Conservation (phyloP, 2,797 vertebrate genomes). For the Adrianichthys oophorus region DNA sequence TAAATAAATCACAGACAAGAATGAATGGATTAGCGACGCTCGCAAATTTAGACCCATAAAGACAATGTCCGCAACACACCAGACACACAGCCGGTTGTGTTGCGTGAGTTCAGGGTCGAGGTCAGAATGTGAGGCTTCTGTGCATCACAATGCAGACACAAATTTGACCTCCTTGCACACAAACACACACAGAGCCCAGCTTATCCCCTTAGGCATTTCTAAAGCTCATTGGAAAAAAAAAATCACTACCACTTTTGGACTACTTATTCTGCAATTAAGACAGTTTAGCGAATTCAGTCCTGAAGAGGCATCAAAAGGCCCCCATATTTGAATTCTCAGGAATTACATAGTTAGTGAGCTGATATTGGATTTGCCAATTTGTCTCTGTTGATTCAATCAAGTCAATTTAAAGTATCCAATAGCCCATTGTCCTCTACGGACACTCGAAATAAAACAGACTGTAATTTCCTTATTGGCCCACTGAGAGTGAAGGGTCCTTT, state of each 20-base stretch:
- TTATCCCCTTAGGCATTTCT: constrained; percentile 52
- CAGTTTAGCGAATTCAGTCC: constrained; percentile 59
- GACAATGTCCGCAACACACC: constrained; percentile 33
- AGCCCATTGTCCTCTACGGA: constrained; percentile 77
- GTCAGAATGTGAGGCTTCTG: constrained; percentile 50
- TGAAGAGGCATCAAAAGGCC: constrained; percentile 49
- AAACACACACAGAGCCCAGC: constrained; percentile 42
- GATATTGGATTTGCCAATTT: constrained; percentile 85
- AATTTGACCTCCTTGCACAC: constrained; percentile 42
- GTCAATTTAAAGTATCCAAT: constrained; percentile 81
- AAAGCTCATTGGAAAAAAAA: constrained; percentile 56
- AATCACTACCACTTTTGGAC: constrained; percentile 52
- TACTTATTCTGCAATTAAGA: constrained; percentile 66
- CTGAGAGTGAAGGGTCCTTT: constrained; percentile 71
- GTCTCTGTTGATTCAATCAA: constrained; percentile 87
- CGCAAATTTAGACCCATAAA: constrained; percentile 51
- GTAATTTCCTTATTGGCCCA: constrained; percentile 79
- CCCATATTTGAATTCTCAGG: constrained; percentile 74
- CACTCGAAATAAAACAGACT: constrained; percentile 80
- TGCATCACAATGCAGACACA: constrained; percentile 20
- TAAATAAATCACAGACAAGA: constrained; percentile 44
- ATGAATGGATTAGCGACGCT: constrained; percentile 58
- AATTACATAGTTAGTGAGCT: constrained; percentile 84
- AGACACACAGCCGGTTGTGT: constrained; percentile 50
- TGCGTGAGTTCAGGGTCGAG: constrained; percentile 38